A percentile compares a stretch with the other conserved stretches of the same genome.
Evolutionary conservation across 2,113 vertebrate species (phyloP).

Genomic region (Rallus limicola): DNA sequence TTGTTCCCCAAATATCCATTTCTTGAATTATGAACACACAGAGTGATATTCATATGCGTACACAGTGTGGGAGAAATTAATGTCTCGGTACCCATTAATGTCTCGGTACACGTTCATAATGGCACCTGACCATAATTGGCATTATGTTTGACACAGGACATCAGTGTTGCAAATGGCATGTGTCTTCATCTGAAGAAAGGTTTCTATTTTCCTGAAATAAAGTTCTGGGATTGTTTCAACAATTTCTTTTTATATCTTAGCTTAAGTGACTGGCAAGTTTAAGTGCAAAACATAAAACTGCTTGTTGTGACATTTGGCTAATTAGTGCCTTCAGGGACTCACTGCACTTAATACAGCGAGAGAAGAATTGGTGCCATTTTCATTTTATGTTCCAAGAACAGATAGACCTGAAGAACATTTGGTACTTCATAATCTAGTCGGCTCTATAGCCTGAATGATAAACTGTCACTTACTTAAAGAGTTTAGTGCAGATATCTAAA

Average conservation of each 20-base stretch:
- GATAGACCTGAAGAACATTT: constrained; percentile 7
- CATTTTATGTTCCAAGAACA: constrained; percentile 29
- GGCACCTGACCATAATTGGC: not conserved
- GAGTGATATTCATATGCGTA: not conserved
- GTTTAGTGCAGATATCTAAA: not conserved
- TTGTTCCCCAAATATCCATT: not conserved
- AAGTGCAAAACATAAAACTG: constrained; percentile 32
- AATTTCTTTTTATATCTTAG: not conserved
- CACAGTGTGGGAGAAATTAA: not conserved
- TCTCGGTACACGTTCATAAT: not conserved
- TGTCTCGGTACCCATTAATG: not conserved
- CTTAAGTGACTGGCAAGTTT: not conserved
- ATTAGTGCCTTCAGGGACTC: constrained; percentile 17
- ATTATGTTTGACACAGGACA: not conserved
- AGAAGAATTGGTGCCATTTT: constrained; percentile 16
- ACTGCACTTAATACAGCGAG: not conserved
- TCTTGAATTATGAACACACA: not conserved
- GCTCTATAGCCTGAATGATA: not conserved
- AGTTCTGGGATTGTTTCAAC: not conserved
- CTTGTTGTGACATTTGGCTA: constrained; percentile 50
- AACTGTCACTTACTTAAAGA: not conserved
- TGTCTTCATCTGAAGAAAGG: not conserved
- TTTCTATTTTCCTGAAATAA: not conserved
- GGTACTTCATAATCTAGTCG: not conserved
- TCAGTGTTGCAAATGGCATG: not conserved